These are phyloP conservation scores for Thunnus albacares DNA, from an alignment of 2,797 vertebrate genomes.

Conservation along the genomic window DNA sequence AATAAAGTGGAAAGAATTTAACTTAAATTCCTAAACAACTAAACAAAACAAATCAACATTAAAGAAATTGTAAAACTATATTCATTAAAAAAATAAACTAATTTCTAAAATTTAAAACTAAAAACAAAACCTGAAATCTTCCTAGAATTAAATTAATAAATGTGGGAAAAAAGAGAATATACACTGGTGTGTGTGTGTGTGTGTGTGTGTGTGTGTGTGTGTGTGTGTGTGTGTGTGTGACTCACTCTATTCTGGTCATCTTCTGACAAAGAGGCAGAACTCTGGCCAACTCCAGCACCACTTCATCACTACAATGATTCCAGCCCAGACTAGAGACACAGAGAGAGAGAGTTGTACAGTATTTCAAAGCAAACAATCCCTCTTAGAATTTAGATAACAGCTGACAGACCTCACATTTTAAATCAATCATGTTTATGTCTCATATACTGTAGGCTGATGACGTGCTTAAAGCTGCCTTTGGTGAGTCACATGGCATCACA, in stretches of 20 bases:
- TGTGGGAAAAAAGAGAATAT: background rate
- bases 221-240: slow-evolving; percentile 41
- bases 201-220: background rate
- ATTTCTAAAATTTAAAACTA: no score
- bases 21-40: background rate
- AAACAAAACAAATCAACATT: background rate
- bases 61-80: background rate
- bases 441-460: background rate
- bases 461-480: no score
- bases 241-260: slow-evolving; percentile 91
- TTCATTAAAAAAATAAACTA: no score
- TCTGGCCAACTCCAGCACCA: slow-evolving; percentile 82
- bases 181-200: background rate
- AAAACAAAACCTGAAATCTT: background rate
- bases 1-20: background rate
- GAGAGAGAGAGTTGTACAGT: background rate
- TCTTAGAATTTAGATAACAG: background rate
- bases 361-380: background rate
- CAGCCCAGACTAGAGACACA: slow-evolving; percentile 88
- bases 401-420: background rate
- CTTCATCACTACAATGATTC: slow-evolving; percentile 89
- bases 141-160: background rate
- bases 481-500: no score
- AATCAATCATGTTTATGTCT: background rate
- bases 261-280: slow-evolving; percentile 85